phyloP scores from a whole-genome alignment of 2,113 vertebrate species.

The Triplophysa tibetana region DNA sequence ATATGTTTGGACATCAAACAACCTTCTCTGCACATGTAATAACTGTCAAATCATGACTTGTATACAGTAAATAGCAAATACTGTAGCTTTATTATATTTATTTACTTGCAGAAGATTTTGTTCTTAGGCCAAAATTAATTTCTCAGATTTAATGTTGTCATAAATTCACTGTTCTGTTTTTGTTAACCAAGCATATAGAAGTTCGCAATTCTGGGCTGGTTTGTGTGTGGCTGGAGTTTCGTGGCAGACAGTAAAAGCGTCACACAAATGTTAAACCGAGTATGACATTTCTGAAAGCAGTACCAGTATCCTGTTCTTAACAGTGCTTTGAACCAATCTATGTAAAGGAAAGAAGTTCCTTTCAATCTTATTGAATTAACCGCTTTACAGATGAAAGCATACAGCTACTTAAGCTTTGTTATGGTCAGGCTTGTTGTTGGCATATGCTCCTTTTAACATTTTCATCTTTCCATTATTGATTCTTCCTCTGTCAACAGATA shows the following conservation, averaged over 20 bases:
- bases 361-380: background rate
- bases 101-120: constrained; percentile 23
- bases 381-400: background rate
- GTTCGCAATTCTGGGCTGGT: background rate
- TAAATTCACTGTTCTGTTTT: background rate
- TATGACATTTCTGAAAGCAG: background rate
- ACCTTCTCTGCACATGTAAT: background rate
- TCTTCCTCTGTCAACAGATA: background rate
- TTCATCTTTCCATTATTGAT: background rate
- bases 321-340: background rate
- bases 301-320: background rate
- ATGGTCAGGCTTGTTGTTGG: background rate
- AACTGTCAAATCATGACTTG: constrained; percentile 54
- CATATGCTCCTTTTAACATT: background rate
- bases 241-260: background rate
- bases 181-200: background rate
- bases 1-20: background rate
- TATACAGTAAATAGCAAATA: constrained; percentile 54
- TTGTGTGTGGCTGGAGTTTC: background rate
- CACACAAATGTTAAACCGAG: background rate
- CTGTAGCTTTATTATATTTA: constrained; percentile 51
- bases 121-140: background rate
- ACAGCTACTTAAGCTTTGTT: background rate
- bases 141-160: background rate
- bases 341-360: background rate